Evolutionary conservation across 2,113 vertebrate species (phyloP).

Genomic region (Poecile atricapillus): DNA sequence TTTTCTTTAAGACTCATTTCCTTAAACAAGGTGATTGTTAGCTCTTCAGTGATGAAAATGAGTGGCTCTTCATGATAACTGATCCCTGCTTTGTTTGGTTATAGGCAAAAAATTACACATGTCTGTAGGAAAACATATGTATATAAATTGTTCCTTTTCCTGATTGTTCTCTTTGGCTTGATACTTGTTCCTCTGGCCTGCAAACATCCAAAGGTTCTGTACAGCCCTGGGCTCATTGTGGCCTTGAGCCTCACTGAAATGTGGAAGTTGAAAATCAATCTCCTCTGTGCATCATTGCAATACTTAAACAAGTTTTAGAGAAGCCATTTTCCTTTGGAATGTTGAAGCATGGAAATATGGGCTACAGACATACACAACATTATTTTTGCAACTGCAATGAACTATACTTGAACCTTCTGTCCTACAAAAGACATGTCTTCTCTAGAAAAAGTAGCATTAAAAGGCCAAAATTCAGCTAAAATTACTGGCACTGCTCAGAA

Average conservation of each 20-base stretch:
- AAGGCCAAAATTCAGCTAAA: neutral
- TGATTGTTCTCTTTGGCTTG: neutral
- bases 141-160: neutral
- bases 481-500: neutral
- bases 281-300: neutral
- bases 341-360: fast-evolving
- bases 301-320: neutral
- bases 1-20: neutral
- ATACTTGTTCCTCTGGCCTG: neutral
- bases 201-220: neutral
- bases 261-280: neutral
- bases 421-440: neutral
- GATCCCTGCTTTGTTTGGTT: neutral
- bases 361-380: neutral
- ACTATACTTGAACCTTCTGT: neutral
- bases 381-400: neutral
- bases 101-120: neutral
- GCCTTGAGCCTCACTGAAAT: neutral
- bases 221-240: neutral
- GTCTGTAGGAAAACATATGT: neutral
- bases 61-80: neutral
- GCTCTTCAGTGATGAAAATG: neutral
- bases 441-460: neutral
- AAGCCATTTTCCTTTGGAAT: neutral
- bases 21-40: neutral